Percentiles rank a stretch among this genome's conserved stretches.
These are phyloP conservation scores for Discoglossus pictus DNA, from an alignment of 2,797 vertebrate species.

Conservation along the genomic window DNA sequence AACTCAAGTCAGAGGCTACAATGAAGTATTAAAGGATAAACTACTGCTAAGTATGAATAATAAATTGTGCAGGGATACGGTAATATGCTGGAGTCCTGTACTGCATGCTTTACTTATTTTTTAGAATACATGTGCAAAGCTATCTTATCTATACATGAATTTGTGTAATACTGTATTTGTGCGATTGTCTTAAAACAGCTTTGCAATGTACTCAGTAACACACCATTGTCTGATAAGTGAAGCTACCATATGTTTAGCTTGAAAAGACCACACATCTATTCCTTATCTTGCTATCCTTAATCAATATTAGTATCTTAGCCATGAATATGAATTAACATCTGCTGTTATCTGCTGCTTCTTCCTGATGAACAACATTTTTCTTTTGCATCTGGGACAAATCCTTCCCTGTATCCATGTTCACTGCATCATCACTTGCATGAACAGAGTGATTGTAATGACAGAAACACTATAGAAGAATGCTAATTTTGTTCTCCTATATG, in stretches of 20 bases:
- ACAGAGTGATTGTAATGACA: conserved; percentile 58
- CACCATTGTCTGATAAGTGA: conserved; percentile 5
- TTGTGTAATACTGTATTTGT: no score
- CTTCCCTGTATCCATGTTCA: conserved; percentile 57
- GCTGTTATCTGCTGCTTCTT: conserved; percentile 40
- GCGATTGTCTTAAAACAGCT: no score
- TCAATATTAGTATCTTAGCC: conserved; percentile 60
- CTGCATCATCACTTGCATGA: conserved; percentile 43
- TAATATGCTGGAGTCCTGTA: no score
- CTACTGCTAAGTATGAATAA: no score
- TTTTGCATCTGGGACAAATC: conserved; percentile 49
- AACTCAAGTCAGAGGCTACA: no score
- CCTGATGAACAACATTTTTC: conserved; percentile 52
- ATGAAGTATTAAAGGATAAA: no score
- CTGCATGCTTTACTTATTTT: no score
- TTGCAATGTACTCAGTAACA: no score
- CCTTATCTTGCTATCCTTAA: conserved; percentile 58
- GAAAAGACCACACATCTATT: conserved; percentile 58
- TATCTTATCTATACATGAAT: no score
- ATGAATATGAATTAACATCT: conserved; percentile 58
- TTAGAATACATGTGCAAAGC: no score
- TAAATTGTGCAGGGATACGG: no score
- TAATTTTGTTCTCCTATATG: conserved; percentile 58
- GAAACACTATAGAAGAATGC: conserved; percentile 57
- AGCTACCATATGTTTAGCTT: conserved; percentile 50